phyloP scores from a whole-genome alignment of 2,888 invertebrate species.

The Aphodius granarius region DNA sequence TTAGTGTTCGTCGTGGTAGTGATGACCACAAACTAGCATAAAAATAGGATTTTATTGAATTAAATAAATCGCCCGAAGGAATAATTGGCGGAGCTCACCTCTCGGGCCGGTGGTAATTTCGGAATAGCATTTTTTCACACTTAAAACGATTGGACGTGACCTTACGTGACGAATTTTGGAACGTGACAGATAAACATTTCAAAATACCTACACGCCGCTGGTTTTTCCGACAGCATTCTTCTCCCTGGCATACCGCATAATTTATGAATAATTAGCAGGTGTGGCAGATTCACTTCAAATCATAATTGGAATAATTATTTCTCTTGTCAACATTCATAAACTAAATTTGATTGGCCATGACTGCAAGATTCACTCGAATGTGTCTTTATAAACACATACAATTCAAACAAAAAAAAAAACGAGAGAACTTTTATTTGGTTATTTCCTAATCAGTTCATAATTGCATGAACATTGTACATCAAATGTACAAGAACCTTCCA shows the following conservation, averaged over 20 bases:
- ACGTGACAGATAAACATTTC: conserved; percentile 17
- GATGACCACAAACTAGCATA: neutral
- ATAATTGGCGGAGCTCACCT: conserved; percentile 13
- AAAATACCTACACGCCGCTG: neutral
- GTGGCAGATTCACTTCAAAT: neutral
- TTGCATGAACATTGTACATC: too few relatives aligned
- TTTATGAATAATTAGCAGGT: neutral
- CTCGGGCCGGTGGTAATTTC: conserved; percentile 3
- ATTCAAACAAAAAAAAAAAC: too few relatives aligned
- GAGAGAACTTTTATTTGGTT: too few relatives aligned
- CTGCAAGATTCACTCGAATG: neutral
- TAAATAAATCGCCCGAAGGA: conserved; percentile 6
- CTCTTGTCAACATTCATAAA: neutral
- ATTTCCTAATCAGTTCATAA: too few relatives aligned
- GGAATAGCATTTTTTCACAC: conserved; percentile 15
- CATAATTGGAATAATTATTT: conserved; percentile 2
- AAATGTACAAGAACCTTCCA: too few relatives aligned
- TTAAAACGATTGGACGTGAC: conserved; percentile 16
- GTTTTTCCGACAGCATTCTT: neutral
- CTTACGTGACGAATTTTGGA: conserved; percentile 17
- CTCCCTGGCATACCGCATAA: neutral
- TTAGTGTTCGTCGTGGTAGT: neutral
- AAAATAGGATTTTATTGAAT: neutral
- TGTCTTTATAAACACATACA: too few relatives aligned
- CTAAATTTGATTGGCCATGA: neutral